Evolutionary conservation across 1,140 invertebrate genomes (phyloP), one percentile per base, ranked within the genome.

Genomic region (Trichomalopsis sarcophagae): DNA sequence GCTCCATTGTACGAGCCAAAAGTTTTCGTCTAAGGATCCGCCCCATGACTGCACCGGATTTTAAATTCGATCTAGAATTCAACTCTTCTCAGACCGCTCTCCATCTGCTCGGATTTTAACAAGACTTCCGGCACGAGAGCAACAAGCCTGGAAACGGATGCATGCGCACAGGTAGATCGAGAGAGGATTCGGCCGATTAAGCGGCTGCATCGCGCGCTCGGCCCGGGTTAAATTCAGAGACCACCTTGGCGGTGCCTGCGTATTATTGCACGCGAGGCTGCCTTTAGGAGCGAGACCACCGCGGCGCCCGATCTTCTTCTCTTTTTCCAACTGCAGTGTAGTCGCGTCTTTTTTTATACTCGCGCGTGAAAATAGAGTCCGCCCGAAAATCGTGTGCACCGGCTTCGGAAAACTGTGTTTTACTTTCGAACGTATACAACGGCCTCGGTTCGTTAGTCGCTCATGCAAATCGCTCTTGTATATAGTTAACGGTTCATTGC

Each of bases 101-200:
- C 55, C 55, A 62, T 62, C 17, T 62, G 55, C 13, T 68, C n/a
- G 78, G 23, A 13, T 40, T 69, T 44, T 80, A 40, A 68, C 17
- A 21, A 44, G 47, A 23, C 50, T 62, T 62, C 55, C 55, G 55
- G 17, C 21, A n/a, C 55, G 1, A 21, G 5, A 17, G 21, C 40
- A 44, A 44, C 40, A 44, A 44, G 21, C 66, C 6, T 44, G 77
- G 33, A 79, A 79, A 79, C 4, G 55, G 66, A 79, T 10, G 23
- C 33, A 21, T 66, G 27, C 7, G 33, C 23, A 36, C 62, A 84
- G 55, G 55, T 77, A 76, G 73, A 77, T 0, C 21, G 2, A 11
- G 17, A 36, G 75, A 62, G 83, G 66, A 62, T 55, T 62, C 74
- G 23, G 23, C 4, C 40, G 82, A 84, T 84, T 84, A 84, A 84